Conservation (phyloP, 2,888 invertebrate genomes). For the Hirtodrosophila alboralis region DNA sequence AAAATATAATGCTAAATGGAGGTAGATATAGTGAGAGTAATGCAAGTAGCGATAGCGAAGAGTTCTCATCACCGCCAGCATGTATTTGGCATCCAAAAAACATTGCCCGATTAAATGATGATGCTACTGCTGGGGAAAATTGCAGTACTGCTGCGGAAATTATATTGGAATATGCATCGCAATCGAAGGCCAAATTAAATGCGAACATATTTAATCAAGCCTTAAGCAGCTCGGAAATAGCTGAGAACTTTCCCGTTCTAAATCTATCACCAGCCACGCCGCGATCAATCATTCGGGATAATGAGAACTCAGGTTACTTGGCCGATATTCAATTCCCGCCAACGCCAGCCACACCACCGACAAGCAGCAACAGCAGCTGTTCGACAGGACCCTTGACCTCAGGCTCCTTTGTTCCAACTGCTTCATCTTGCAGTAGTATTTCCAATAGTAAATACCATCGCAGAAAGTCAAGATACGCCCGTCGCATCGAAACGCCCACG, state of each 20-base stretch:
- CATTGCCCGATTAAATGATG: neutral
- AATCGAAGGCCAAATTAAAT: constrained; percentile 26
- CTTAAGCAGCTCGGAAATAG: constrained; percentile 11
- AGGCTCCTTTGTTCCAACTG: constrained; percentile 14
- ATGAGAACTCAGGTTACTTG: constrained; percentile 11
- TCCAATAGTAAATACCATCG: constrained; percentile 45
- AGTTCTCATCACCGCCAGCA: constrained; percentile 28
- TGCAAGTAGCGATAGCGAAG: constrained; percentile 31
- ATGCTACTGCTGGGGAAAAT: constrained; percentile 2
- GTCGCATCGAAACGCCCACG: constrained; percentile 54
- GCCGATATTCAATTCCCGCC: constrained; percentile 44
- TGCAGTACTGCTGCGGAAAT: constrained; percentile 72
- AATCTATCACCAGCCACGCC: constrained; percentile 24
- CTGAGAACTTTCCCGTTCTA: constrained; percentile 15
- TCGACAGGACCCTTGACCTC: constrained; percentile 43
- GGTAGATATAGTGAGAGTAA: constrained; percentile 28
- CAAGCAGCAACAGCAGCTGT: constrained; percentile 55
- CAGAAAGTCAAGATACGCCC: constrained; percentile 63
- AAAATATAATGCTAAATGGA: constrained; percentile 15
- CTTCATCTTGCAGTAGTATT: too few species aligned
- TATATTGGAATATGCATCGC: constrained; percentile 71
- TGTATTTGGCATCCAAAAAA: constrained; percentile 78
- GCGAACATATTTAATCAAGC: neutral
- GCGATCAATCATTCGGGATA: constrained; percentile 11
- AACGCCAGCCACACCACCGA: constrained; percentile 52